Percentiles rank a stretch among this genome's conserved stretches.
phyloP scores from a whole-genome alignment of 2,797 vertebrate species.

The Melanogrammus aeglefinus region DNA sequence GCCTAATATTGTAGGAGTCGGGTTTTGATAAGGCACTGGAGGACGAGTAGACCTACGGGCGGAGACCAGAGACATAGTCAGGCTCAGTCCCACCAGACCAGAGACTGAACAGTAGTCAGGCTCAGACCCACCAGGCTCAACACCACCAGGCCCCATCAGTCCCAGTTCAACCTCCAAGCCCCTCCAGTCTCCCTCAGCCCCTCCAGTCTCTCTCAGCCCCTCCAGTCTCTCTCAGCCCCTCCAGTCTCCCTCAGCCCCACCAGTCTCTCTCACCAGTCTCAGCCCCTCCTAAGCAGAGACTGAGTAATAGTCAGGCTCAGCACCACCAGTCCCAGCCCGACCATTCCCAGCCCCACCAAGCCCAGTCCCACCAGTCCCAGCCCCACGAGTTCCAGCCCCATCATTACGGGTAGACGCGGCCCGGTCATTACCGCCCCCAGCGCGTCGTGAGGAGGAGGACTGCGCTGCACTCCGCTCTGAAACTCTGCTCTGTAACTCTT shows the following conservation, averaged over 20 bases:
- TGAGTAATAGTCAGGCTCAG: too few species aligned
- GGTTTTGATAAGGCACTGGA: neutral
- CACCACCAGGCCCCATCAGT: neutral
- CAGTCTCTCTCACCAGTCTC: too few species aligned
- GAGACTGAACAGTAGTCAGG: neutral
- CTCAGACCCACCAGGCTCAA: neutral
- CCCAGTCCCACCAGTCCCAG: too few species aligned
- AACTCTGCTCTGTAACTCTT: neutral
- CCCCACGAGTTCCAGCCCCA: neutral
- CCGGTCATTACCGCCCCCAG: neutral
- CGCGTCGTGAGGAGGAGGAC: neutral
- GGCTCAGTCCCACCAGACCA: neutral
- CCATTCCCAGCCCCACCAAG: too few species aligned
- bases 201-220: too few species aligned
- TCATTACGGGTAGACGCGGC: neutral
- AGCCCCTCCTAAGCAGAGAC: too few species aligned
- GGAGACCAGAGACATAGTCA: neutral
- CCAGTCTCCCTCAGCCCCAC: too few species aligned
- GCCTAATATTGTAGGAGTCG: neutral
- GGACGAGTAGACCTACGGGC: neutral
- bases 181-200: too few species aligned
- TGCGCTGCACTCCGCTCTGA: too few species aligned
- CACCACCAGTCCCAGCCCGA: too few species aligned
- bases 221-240: too few species aligned
- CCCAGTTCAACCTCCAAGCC: neutral